Evolutionary conservation across 2,888 invertebrate genomes (phyloP).

Genomic region (Tachystola acroxantha): DNA sequence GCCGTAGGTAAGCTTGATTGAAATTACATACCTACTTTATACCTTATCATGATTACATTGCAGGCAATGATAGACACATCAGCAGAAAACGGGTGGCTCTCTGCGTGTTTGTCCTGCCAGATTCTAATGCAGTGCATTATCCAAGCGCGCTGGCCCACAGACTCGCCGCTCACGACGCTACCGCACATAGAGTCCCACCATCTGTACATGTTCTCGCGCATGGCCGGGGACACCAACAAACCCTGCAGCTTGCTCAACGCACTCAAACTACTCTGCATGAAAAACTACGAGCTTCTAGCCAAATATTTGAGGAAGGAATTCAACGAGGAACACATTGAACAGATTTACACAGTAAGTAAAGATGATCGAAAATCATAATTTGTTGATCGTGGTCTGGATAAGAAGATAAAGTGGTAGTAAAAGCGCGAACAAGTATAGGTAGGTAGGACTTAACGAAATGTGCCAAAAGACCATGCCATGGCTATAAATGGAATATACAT

Average conservation of each 20-base stretch:
- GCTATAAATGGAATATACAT: too few relatives aligned
- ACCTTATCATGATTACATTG: too few relatives aligned
- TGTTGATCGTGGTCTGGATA: too few relatives aligned
- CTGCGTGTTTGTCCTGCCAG: conserved; percentile 87
- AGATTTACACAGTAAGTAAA: conserved; percentile 78
- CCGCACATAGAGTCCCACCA: conserved; percentile 85
- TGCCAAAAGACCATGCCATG: too few relatives aligned
- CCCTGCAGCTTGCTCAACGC: conserved; percentile 75
- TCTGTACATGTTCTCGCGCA: conserved; percentile 76
- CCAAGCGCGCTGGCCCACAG: conserved; percentile 92
- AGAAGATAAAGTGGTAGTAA: too few relatives aligned
- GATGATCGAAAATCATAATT: too few relatives aligned
- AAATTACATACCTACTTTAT: too few relatives aligned
- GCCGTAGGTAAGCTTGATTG: too few relatives aligned
- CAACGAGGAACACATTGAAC: conserved; percentile 82
- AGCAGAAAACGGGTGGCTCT: conserved; percentile 94
- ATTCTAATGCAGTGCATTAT: conserved; percentile 92
- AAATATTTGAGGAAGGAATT: conserved; percentile 81
- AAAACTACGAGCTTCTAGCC: conserved; percentile 80
- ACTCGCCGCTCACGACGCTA: conserved; percentile 85
- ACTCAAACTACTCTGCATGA: conserved; percentile 71
- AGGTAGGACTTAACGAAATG: too few relatives aligned
- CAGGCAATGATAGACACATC: conserved; percentile 98
- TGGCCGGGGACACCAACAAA: conserved; percentile 53
- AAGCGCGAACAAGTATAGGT: too few relatives aligned